Evolutionary conservation across 2,888 invertebrate genomes (phyloP), one percentile per base, ranked within the genome.

Genomic region (Zhuqinia jingwanae): DNA sequence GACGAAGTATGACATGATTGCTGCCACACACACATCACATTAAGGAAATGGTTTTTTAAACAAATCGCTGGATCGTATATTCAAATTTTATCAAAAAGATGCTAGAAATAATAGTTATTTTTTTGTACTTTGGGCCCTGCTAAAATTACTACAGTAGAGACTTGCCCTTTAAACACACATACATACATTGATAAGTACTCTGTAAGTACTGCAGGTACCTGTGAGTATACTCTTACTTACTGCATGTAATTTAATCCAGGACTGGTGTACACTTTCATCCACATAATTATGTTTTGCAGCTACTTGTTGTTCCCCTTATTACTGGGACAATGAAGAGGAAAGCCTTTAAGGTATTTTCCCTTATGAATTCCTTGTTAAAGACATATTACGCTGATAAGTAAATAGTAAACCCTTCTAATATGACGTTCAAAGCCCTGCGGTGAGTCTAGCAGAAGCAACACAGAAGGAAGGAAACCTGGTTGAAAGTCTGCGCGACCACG

Each of bases 391-490:
- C n/a, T 15, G 50, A 15, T 50, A 25, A 58, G 25, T 22, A 58
- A 22, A 58, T 58, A 58, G 58, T 20, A 58, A 25, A 20, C 22
- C 58, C 17, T 17, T 60, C 60, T 25, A 25, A 53, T 56, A 58
- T 58, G 53, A 42, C 58, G 81, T 70, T 68, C 56, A 70, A 56
- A 45, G 42, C 36, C 60, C 70, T 73, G 58, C 58, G 73, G 81
- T 70, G 73, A 58, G 45, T 20, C 45, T 25, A 11, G 75, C 27
- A 47, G 45, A 45, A 60, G 20, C 13, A 68, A n/a, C n/a, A n/a
- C n/a, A n/a, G n/a, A n/a, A n/a, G n/a, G n/a, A n/a, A n/a, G 56
- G 30, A 36, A 47, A 76, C 65, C 70, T 70, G 20, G 70, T 13
- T 47, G 47, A 15, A 63, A 63, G 47, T 47, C n/a, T 70, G 65